Percentiles rank a stretch among this genome's conserved stretches.
These are phyloP conservation scores for Capitulum mitella DNA, from an alignment of 2,888 invertebrate genomes.

Conservation along the genomic window DNA sequence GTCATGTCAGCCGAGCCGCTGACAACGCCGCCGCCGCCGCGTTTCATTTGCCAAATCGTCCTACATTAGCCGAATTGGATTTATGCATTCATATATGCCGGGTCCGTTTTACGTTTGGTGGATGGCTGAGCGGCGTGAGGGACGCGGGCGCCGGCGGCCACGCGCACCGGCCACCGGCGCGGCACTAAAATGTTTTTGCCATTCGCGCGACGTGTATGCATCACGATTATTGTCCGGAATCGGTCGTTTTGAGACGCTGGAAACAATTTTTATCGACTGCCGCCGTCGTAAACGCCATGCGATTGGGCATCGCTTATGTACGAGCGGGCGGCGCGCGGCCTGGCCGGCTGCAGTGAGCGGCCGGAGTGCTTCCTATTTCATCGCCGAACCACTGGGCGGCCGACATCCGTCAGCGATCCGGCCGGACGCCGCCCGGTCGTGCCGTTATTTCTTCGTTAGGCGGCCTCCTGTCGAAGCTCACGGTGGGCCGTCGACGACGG, in stretches of 20 bases:
- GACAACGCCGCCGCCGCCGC: conserved; percentile 6
- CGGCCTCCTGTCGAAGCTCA: neutral
- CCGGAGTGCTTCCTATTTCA: neutral
- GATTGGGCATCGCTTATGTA: neutral
- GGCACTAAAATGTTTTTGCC: neutral
- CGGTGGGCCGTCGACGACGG: neutral
- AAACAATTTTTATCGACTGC: conserved; percentile 14
- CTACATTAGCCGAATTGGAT: conserved; percentile 19
- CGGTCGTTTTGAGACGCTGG: conserved; percentile 10
- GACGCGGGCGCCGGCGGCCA: neutral
- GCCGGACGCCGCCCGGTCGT: neutral
- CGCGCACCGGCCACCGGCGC: neutral
- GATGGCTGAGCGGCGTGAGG: neutral
- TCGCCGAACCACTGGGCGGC: neutral
- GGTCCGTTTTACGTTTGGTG: conserved; percentile 3
- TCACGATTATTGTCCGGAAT: conserved; percentile 5
- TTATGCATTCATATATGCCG: conserved; percentile 27
- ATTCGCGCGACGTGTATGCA: neutral
- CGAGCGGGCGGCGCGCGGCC: neutral
- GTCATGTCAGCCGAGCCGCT: neutral
- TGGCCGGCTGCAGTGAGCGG: neutral
- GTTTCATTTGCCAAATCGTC: conserved; percentile 20
- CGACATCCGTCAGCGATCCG: neutral
- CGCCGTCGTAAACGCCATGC: conserved; percentile 13
- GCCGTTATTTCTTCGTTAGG: conserved; percentile 17